Base-by-base conservation (phyloP, 2,888 invertebrate species). In the Clistopyga incitator region DNA sequence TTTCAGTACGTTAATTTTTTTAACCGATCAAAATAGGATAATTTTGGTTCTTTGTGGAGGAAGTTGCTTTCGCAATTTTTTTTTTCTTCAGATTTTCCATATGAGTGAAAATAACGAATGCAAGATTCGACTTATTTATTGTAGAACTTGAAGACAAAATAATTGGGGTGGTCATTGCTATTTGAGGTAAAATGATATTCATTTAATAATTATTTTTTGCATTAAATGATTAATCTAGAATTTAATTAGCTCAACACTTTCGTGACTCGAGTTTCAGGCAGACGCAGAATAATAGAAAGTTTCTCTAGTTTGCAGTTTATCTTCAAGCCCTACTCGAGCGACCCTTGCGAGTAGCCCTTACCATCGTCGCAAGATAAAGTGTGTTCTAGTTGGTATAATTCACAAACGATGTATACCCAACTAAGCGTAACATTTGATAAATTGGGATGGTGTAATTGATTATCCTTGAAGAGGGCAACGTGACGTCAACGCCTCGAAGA, bases 371-470 rank as follows among this genome's bases (percentile, higher is more conserved):
- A 50, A 50, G 47, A 47, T 38, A 47, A 6, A 15, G 47, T 25
- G 11, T 23, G 3, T 11, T 11, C 23, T 13, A 4, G 23, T 8
- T 54, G 3, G 11, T 23, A 13, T 4, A 56, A 56, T 56, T 56
- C 15, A 56, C 25, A 15, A 25, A 23, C 25, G 3, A 15, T 25
- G 25, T 25, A 15, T 25, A 23, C 25, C 8, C 56, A 29, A n/a
- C 34, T 6, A 8, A 6, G 38, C 3, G 6, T 23, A 42, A 56
- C 42, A 71, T 56, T 71, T 15, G 54, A 56, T 56, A 71, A 71
- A 71, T 20, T 23, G 23, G 45, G 6, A 15, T 54, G 4, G 56
- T 20, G n/a, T 71, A 59, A 59, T 72, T 59, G 72, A 47, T 72
- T 42, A 45, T 47, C 18, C 59, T 72, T n/a, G 11, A 59, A 72